phyloP scores from a whole-genome alignment of 2,113 vertebrate genomes.

The Cathartes aura region DNA sequence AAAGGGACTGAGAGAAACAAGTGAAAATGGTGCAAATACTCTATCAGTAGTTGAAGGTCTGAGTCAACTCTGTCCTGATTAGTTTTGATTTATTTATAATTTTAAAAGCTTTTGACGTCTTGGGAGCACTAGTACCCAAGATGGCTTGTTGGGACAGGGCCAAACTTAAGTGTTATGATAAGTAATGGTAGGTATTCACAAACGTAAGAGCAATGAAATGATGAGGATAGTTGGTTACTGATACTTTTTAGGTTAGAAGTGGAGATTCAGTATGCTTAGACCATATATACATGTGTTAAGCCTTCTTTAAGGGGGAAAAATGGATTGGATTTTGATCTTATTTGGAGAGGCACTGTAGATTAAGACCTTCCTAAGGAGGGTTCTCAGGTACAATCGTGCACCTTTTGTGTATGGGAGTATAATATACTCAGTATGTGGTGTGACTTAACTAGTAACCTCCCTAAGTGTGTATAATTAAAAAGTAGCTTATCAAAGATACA shows the following conservation, averaged over 20 bases:
- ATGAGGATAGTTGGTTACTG: neutral
- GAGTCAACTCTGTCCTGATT: neutral
- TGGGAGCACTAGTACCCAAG: neutral
- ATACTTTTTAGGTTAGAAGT: neutral
- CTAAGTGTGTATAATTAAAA: neutral
- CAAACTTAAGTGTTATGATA: neutral
- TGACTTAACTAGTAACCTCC: neutral
- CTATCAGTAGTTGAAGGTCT: neutral
- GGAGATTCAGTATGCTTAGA: neutral
- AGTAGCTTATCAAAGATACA: neutral
- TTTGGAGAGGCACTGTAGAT: neutral
- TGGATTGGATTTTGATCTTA: neutral
- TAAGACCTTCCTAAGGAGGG: neutral
- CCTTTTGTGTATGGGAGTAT: neutral
- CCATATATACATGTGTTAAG: neutral
- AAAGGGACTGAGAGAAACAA: neutral
- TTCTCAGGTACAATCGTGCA: accelerated
- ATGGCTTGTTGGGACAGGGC: neutral
- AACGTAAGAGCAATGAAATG: neutral
- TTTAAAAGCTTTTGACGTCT: neutral
- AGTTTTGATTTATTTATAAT: neutral
- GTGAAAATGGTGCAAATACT: neutral
- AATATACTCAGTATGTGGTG: neutral
- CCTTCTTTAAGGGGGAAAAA: neutral
- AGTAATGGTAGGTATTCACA: neutral